Evolutionary conservation across 2,797 vertebrate species (phyloP).

Genomic region (Catostomus latipinnis): DNA sequence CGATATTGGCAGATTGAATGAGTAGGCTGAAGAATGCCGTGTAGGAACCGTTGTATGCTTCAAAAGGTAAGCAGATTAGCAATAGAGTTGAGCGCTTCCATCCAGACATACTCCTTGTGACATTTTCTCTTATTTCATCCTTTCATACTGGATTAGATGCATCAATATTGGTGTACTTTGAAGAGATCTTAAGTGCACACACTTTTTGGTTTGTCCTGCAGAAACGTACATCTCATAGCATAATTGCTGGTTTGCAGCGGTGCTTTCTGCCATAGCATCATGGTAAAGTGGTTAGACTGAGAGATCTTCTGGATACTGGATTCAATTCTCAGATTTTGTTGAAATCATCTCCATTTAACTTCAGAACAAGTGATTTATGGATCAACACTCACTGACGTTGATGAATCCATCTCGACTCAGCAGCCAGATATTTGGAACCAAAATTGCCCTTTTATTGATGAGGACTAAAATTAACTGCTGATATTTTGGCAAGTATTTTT

Average conservation of each 20-base stretch:
- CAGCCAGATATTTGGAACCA: neutral
- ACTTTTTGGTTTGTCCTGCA: neutral
- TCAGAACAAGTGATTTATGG: neutral
- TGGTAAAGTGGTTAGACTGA: neutral
- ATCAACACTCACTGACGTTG: neutral
- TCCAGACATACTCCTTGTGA: neutral
- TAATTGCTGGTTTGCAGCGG: neutral
- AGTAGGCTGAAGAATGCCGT: conserved; percentile 17
- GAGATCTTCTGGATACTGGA: neutral
- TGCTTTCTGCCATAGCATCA: neutral
- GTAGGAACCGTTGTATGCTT: neutral
- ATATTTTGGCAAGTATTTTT: conserved; percentile 4
- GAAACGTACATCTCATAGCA: neutral
- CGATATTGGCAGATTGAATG: conserved; percentile 52
- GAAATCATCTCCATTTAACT: neutral
- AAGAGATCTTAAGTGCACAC: neutral
- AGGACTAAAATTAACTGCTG: neutral
- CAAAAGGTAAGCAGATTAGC: neutral
- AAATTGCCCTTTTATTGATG: neutral
- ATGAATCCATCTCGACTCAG: conserved; percentile 1
- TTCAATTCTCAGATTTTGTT: neutral
- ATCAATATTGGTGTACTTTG: conserved; percentile 34
- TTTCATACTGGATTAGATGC: conserved; percentile 1
- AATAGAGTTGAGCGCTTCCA: conserved; percentile 1
- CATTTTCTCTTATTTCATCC: neutral